Evolutionary conservation across 2,888 invertebrate genomes (phyloP).

Genomic region (Oligia strigilis): DNA sequence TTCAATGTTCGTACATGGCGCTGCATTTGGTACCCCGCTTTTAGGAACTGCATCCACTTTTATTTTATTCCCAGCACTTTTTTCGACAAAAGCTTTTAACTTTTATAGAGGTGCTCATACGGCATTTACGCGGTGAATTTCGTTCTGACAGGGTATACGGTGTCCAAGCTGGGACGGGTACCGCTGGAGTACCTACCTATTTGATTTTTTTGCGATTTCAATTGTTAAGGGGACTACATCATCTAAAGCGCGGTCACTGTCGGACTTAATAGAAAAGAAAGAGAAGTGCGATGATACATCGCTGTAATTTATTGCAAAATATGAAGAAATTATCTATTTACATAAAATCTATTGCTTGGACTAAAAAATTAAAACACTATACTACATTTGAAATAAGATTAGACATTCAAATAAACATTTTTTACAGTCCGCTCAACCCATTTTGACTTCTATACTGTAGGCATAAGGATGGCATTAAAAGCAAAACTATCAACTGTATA

Average conservation of each 20-base stretch:
- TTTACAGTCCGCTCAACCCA: no score
- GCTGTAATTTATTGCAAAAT: no score
- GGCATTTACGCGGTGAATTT: slow-evolving; percentile 81
- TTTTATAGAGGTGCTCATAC: slow-evolving; percentile 84
- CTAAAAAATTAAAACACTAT: no score
- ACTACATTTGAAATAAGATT: no score
- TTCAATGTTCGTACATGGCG: slow-evolving; percentile 73
- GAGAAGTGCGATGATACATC: no score
- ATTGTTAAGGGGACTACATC: not conserved
- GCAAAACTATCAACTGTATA: not conserved
- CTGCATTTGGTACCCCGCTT: slow-evolving; percentile 80
- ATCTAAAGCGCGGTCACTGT: no score
- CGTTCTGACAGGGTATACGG: slow-evolving; percentile 60
- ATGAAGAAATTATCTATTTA: no score
- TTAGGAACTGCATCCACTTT: slow-evolving; percentile 81
- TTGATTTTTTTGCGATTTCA: not conserved
- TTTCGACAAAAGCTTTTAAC: slow-evolving; percentile 89
- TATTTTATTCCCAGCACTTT: slow-evolving; percentile 82
- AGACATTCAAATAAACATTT: no score
- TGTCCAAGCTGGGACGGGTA: slow-evolving; percentile 12
- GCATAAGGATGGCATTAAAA: no score
- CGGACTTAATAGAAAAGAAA: no score
- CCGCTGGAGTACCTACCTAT: not conserved
- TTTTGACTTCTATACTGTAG: no score
- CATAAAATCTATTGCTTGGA: no score